phyloP scores from a whole-genome alignment of 35 echinoderm and acorn worm species.

The Apostichopus californicus region DNA sequence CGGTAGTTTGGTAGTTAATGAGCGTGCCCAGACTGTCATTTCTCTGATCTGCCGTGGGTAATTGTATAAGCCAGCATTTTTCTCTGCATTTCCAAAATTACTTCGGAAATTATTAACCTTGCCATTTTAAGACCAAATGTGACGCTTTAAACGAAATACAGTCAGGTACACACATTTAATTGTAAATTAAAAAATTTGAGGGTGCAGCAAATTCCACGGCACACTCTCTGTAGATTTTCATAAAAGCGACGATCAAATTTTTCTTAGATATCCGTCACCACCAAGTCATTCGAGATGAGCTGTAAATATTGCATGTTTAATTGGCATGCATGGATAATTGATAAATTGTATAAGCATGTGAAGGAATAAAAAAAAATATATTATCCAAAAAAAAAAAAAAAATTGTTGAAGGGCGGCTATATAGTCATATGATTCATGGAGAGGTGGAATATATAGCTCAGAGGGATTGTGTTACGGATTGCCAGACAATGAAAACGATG shows the following conservation, averaged over 20 bases:
- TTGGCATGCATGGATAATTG: slow-evolving; percentile 3
- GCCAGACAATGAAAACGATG: not conserved
- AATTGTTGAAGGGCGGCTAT: not conserved
- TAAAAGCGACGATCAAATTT: not conserved
- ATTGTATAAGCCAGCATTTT: not conserved
- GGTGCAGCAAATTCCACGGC: not conserved
- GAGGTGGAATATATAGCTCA: not conserved
- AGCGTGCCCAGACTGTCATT: too few species aligned
- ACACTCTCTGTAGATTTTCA: not conserved
- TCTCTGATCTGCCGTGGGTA: not conserved
- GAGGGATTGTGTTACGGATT: not conserved
- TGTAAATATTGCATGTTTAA: not conserved
- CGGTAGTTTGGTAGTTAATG: too few species aligned
- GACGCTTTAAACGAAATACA: not conserved
- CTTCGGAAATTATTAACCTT: not conserved
- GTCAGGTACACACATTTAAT: not conserved
- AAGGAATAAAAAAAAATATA: not conserved
- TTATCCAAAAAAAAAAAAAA: too few species aligned
- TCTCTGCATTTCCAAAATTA: too few species aligned
- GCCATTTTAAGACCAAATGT: not conserved
- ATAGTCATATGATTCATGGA: slow-evolving; percentile 2
- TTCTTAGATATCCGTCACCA: not conserved
- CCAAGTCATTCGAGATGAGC: not conserved
- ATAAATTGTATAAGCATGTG: not conserved
- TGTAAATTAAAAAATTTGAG: not conserved